Evolutionary conservation across 1,140 invertebrate genomes (phyloP).

Genomic region (Babylonia areolata): DNA sequence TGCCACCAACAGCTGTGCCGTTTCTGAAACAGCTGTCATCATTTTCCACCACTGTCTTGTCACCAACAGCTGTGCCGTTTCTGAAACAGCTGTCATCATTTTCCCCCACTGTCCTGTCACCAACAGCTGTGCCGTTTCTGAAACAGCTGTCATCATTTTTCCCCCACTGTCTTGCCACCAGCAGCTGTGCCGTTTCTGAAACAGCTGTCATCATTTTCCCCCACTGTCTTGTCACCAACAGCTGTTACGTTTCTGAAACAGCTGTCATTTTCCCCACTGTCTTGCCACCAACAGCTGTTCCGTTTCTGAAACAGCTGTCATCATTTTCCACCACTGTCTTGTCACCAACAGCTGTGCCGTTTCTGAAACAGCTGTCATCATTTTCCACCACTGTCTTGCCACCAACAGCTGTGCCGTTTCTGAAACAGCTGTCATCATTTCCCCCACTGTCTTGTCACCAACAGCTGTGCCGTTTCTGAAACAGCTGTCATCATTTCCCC

Average conservation of each 20-base stretch:
- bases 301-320: constrained; percentile 60
- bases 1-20: constrained; percentile 67
- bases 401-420: constrained; percentile 68
- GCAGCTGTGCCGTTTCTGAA: constrained; percentile 67
- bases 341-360: constrained; percentile 68
- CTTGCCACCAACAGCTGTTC: constrained; percentile 65
- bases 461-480: constrained; percentile 67
- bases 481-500: constrained; percentile 31
- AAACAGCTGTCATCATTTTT: constrained; percentile 37
- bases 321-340: constrained; percentile 46
- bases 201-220: constrained; percentile 33
- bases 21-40: constrained; percentile 56
- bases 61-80: constrained; percentile 68
- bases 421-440: constrained; percentile 45
- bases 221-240: neutral
- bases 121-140: constrained; percentile 68
- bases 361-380: constrained; percentile 53
- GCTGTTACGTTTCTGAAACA: too few relatives aligned
- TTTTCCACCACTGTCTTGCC: constrained; percentile 54
- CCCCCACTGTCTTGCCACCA: constrained; percentile 58
- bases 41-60: constrained; percentile 50
- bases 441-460: constrained; percentile 60
- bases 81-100: constrained; percentile 50
- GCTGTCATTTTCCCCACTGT: too few relatives aligned
- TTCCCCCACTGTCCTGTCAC: constrained; percentile 57